These are phyloP conservation scores for Leptura quadrifasciata DNA, from an alignment of 2,888 invertebrate species.

Conservation along the genomic window DNA sequence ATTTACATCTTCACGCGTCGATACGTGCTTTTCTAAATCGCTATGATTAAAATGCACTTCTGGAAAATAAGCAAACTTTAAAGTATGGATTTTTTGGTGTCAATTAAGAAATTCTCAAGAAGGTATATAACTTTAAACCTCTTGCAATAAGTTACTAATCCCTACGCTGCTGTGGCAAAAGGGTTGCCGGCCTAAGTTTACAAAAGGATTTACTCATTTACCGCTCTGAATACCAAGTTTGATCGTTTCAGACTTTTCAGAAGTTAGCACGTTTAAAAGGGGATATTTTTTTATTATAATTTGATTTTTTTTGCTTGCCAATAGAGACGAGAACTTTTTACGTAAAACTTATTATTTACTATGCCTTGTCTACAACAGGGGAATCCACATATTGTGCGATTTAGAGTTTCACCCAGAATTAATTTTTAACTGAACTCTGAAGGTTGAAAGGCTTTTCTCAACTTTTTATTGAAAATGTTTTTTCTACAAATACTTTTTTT, in stretches of 20 bases:
- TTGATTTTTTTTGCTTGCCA: background rate
- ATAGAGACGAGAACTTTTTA: too few species aligned
- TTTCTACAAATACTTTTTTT: too few species aligned
- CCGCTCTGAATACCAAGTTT: slow-evolving; percentile 40
- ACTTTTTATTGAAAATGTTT: too few species aligned
- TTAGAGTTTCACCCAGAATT: too few species aligned
- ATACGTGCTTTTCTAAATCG: background rate
- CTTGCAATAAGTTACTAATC: slow-evolving; percentile 69
- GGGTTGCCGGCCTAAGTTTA: slow-evolving; percentile 68
- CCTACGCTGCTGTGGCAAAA: slow-evolving; percentile 66
- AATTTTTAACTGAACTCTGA: too few species aligned
- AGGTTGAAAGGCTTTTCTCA: too few species aligned
- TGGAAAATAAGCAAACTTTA: background rate
- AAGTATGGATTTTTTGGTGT: slow-evolving; percentile 28
- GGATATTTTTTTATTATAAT: background rate
- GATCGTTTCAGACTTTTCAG: slow-evolving; percentile 6
- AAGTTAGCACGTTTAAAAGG: background rate
- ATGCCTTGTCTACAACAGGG: too few species aligned
- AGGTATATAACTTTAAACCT: slow-evolving; percentile 43
- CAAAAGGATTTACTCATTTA: slow-evolving; percentile 67
- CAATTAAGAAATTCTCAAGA: slow-evolving; percentile 23
- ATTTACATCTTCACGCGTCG: too few species aligned
- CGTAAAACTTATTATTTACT: too few species aligned
- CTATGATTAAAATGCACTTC: background rate
- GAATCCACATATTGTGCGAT: too few species aligned